Evolutionary conservation across 2,797 vertebrate genomes (phyloP).

Genomic region (Podarcis lilfordi): DNA sequence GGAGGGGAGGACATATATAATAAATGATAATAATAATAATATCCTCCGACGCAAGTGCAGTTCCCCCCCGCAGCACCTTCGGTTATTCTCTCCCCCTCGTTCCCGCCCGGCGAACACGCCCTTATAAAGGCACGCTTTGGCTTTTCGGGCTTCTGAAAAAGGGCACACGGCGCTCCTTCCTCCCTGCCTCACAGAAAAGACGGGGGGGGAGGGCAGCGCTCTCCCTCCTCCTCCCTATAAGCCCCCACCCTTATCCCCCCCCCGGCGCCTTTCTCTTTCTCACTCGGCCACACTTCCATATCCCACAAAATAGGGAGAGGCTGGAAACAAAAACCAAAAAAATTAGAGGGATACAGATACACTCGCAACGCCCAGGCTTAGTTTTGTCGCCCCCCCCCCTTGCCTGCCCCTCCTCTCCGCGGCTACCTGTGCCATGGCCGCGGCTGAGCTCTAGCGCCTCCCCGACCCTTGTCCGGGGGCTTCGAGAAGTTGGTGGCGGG

Average conservation of each 20-base stretch:
- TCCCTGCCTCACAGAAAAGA: neutral
- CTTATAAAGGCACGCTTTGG: neutral
- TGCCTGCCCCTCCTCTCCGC: neutral
- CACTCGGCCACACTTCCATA: neutral
- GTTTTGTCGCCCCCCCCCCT: neutral
- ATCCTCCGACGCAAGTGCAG: too few relatives aligned
- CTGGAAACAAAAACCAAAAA: too few relatives aligned
- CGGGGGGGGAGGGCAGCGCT: neutral
- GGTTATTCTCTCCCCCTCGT: neutral
- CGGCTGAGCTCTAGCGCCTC: neutral
- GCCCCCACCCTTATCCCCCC: neutral
- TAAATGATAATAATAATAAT: too few relatives aligned
- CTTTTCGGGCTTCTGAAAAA: neutral
- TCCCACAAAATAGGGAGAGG: neutral
- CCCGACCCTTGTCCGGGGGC: neutral
- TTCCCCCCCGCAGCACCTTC: too few relatives aligned
- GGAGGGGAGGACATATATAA: neutral
- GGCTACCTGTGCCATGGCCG: conserved; percentile 62
- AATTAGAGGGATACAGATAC: neutral
- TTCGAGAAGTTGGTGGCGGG: neutral
- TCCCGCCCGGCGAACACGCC: too few relatives aligned
- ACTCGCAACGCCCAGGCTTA: too few relatives aligned
- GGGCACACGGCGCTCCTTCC: neutral
- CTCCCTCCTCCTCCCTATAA: neutral
- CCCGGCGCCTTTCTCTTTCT: neutral